A percentile compares a stretch with the other conserved stretches of the same genome.
Conservation (phyloP, 2,113 vertebrate species). For the Xiphophorus hellerii region DNA sequence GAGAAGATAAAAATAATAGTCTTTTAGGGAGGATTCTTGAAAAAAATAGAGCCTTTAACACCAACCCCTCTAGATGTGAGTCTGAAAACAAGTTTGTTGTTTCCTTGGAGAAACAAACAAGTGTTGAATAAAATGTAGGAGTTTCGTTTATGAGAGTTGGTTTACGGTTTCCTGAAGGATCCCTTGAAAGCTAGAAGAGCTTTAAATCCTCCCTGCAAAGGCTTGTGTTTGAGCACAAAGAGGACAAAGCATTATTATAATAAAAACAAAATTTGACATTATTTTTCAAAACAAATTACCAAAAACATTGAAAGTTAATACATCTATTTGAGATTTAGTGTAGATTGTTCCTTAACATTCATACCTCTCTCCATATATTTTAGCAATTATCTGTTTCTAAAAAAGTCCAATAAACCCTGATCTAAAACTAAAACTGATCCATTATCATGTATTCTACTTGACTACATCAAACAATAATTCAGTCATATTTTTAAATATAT, state of each 20-base stretch:
- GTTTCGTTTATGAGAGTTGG: constrained; percentile 43
- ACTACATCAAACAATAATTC: neutral
- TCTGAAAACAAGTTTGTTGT: constrained; percentile 59
- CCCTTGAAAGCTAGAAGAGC: constrained; percentile 32
- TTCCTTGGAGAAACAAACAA: constrained; percentile 53
- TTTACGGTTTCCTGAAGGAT: constrained; percentile 33
- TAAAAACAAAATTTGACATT: neutral
- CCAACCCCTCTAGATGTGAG: constrained; percentile 60
- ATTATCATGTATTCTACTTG: neutral
- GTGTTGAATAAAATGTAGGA: constrained; percentile 56
- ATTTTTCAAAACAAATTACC: neutral
- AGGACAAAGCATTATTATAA: constrained; percentile 11
- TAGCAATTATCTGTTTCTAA: too few relatives aligned
- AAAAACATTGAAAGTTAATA: neutral
- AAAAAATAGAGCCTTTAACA: constrained; percentile 47
- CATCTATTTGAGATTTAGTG: neutral
- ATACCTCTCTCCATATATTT: too few relatives aligned
- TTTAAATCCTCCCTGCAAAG: constrained; percentile 50
- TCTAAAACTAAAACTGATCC: neutral
- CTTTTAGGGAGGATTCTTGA: constrained; percentile 66
- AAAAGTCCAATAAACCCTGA: too few relatives aligned
- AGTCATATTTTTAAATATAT: neutral
- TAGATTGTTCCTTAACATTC: too few relatives aligned
- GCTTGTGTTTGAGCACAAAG: constrained; percentile 22
- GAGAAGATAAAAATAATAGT: constrained; percentile 82